Conservation (phyloP, 2,888 invertebrate genomes). For the Cosmopolites sordidus region DNA sequence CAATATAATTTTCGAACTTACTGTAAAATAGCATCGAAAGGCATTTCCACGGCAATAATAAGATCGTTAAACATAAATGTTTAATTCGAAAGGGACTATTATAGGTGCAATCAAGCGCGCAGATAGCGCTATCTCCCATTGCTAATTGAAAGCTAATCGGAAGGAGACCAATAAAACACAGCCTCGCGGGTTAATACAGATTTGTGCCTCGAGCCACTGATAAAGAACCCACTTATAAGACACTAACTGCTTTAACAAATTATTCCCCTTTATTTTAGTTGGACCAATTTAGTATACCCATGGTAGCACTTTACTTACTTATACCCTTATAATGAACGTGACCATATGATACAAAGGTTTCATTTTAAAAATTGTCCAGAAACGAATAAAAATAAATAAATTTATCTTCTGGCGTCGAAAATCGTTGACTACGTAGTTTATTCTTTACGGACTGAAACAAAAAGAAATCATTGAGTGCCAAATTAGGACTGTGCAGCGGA, state of each 20-base stretch:
- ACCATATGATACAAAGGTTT: slow-evolving; percentile 14
- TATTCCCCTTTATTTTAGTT: slow-evolving; percentile 38
- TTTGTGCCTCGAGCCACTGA: slow-evolving; percentile 43
- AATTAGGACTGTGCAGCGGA: too few relatives aligned
- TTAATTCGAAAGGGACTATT: slow-evolving; percentile 21
- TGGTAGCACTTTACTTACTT: slow-evolving; percentile 32
- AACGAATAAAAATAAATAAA: too few relatives aligned
- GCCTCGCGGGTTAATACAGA: slow-evolving; percentile 44
- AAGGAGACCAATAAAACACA: slow-evolving; percentile 46
- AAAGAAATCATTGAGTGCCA: too few relatives aligned
- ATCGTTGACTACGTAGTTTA: too few relatives aligned
- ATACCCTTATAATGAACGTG: slow-evolving; percentile 35
- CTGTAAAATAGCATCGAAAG: neutral
- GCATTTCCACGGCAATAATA: slow-evolving; percentile 10
- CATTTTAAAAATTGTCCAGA: too few relatives aligned
- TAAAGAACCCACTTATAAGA: slow-evolving; percentile 41
- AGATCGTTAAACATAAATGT: slow-evolving; percentile 15
- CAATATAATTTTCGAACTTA: neutral
- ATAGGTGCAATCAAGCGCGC: slow-evolving; percentile 40
- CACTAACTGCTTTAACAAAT: slow-evolving; percentile 40
- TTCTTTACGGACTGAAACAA: too few relatives aligned
- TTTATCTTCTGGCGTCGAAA: too few relatives aligned
- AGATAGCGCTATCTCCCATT: slow-evolving; percentile 48
- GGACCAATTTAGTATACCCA: slow-evolving; percentile 39
- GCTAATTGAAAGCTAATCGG: slow-evolving; percentile 51